phyloP scores from a whole-genome alignment of 1,140 invertebrate genomes.

The Oscheius sp. region DNA sequence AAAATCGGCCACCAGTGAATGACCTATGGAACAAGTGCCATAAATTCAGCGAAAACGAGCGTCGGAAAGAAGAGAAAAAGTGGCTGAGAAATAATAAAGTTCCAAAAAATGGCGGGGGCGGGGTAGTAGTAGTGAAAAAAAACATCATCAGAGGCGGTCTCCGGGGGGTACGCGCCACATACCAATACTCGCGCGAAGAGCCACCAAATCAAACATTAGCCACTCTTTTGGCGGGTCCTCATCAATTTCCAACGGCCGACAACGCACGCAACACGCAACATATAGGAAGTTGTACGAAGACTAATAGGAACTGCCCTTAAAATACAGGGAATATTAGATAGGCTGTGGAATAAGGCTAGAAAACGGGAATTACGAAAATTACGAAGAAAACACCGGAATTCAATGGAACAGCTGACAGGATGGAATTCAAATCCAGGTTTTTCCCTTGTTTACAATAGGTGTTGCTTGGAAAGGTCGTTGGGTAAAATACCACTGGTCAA shows the following conservation, averaged over 20 bases:
- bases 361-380: no score
- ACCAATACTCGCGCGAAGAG: background rate
- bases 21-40: no score
- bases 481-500: no score
- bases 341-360: background rate
- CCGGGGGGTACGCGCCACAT: background rate
- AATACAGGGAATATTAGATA: background rate
- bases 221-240: slow-evolving; percentile 6
- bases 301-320: background rate
- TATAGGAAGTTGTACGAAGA: background rate
- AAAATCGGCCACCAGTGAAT: no score
- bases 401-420: background rate
- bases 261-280: background rate
- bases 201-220: slow-evolving; percentile 9
- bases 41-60: no score
- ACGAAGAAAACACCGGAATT: no score
- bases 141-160: no score
- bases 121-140: no score
- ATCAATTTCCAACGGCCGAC: slow-evolving; percentile 3
- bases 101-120: no score
- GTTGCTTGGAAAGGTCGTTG: no score
- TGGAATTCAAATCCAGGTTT: background rate
- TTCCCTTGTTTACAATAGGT: background rate
- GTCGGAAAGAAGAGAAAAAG: no score
- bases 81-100: no score